Evolutionary conservation across 2,797 vertebrate species (phyloP).

Genomic region (Catostomus latipinnis): DNA sequence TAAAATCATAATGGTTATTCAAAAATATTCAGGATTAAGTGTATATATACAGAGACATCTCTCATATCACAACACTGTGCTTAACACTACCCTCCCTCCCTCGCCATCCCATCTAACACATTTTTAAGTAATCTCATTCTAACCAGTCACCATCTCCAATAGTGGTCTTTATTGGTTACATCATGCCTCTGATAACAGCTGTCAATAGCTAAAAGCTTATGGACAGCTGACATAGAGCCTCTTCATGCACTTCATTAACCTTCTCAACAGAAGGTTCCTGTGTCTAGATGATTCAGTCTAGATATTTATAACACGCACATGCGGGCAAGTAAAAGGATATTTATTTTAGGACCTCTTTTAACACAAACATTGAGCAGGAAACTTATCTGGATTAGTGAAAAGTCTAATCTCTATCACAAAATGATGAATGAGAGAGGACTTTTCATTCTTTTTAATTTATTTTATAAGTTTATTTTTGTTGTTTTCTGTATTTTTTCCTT

Average conservation of each 20-base stretch:
- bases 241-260: conserved; percentile 36
- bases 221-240: conserved; percentile 20
- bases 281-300: conserved; percentile 16
- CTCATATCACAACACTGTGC: neutral
- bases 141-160: conserved; percentile 8
- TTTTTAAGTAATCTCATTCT: conserved; percentile 34
- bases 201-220: conserved; percentile 23
- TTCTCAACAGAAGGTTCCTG: conserved; percentile 26
- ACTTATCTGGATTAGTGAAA: neutral
- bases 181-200: conserved; percentile 36
- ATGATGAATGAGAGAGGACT: neutral
- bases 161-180: conserved; percentile 32
- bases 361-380: neutral
- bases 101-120: neutral
- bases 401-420: neutral
- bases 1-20: neutral
- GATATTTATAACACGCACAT: conserved; percentile 19
- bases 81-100: neutral
- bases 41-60: neutral
- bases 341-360: conserved; percentile 6
- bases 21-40: conserved; percentile 1
- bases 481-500: too few species aligned
- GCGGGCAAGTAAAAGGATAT: neutral
- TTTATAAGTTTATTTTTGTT: too few species aligned
- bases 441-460: neutral